Evolutionary conservation across 2,113 vertebrate genomes (phyloP), one percentile per base, ranked within the genome.

Genomic region (Prionailurus viverrinus): DNA sequence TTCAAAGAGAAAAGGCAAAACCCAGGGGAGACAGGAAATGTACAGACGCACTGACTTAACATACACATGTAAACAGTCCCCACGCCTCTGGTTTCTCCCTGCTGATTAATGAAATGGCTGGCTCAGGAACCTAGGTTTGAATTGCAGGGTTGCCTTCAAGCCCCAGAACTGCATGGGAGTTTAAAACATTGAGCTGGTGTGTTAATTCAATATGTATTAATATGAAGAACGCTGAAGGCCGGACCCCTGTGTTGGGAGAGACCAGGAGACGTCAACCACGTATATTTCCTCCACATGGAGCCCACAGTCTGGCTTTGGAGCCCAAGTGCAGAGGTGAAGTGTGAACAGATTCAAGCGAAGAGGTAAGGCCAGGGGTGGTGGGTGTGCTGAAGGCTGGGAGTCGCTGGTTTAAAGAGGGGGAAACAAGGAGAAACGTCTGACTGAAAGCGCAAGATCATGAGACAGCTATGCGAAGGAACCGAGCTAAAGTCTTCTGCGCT

Each of bases 1-100:
- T 93, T 95, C 85, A 82, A 63, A 97, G 93, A 68, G 82, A 81
- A 89, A 92, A 96, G 29, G 78, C 66, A 83, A 68, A 51, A 58
- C 36, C 36, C 51, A 58, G 63, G 93, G 58, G 55, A 53, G 33
- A 2, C 1, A 45, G 45, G 61, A 66, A 68, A 63, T 2, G 11
- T 9, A 12, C 21, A n/a, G 33, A 58, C 7, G 8, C 48, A 7
- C 0, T 12, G 45, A 53, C 66, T 88, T 69, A 48, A 41, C 88
- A 31, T 41, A 53, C 13, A 31, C 12, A 3, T 36, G 31, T 18
- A 55, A 74, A 9, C 2, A 4, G 23, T 45, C 41, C 48, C 68
- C 29, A 9, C n/a, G 63, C 63, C 63, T 69, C 53, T 39, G 76
- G 36, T 16, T 16, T 19, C 48, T 65, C 14, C 61, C 53, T 87